phyloP scores from a whole-genome alignment of 64 coral and sea anemone species.

The Montipora efflorescens region DNA sequence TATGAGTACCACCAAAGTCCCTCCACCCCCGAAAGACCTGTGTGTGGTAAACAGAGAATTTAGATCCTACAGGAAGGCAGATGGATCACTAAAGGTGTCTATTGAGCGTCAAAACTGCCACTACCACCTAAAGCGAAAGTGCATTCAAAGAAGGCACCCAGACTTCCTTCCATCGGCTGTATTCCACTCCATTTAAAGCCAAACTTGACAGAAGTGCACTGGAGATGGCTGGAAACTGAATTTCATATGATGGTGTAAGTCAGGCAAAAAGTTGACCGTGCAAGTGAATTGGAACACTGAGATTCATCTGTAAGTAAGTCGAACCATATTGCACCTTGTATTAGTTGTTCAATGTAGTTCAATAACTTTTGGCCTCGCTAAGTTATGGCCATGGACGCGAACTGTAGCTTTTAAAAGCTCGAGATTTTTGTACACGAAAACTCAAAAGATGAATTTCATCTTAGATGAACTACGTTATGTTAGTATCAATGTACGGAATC shows the following conservation, averaged over 20 bases:
- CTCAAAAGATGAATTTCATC: background rate
- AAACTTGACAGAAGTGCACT: slow-evolving; percentile 36
- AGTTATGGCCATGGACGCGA: background rate
- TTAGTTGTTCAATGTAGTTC: background rate
- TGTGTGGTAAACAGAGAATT: slow-evolving; percentile 54
- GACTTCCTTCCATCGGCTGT: slow-evolving; percentile 42
- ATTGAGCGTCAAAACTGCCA: slow-evolving; percentile 64
- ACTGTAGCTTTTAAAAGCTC: background rate
- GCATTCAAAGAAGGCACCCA: slow-evolving; percentile 36
- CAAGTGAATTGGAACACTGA: background rate
- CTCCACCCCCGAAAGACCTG: slow-evolving; percentile 48
- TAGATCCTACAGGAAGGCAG: slow-evolving; percentile 51
- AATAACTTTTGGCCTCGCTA: background rate
- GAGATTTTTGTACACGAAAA: background rate
- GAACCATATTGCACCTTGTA: background rate
- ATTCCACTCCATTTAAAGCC: slow-evolving; percentile 25
- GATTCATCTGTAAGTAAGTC: background rate
- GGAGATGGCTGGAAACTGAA: slow-evolving; percentile 46
- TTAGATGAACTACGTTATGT: background rate
- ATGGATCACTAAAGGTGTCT: slow-evolving; percentile 56
- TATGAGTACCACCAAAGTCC: slow-evolving; percentile 54
- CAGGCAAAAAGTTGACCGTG: background rate
- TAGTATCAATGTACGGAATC: background rate
- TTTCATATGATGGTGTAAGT: slow-evolving; percentile 46
- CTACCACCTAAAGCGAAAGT: slow-evolving; percentile 56